phyloP scores from a whole-genome alignment of 2,888 invertebrate species.

The Monoplex corrugatus region DNA sequence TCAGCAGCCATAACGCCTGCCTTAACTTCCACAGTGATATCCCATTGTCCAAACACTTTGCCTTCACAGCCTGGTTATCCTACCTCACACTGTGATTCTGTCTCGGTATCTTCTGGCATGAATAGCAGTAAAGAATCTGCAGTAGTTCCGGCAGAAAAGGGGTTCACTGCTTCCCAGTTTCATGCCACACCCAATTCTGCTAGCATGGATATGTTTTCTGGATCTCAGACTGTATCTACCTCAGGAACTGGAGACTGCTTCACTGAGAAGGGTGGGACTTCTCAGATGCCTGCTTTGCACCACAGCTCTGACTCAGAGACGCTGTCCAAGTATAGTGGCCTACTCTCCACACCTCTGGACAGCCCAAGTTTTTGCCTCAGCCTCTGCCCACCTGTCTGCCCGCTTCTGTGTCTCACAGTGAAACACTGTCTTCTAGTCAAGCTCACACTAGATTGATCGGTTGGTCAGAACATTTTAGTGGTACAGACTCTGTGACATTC shows the following conservation, averaged over 20 bases:
- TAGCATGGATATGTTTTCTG: not conserved
- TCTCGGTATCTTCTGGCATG: not conserved
- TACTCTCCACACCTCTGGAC: no score
- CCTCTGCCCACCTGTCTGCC: no score
- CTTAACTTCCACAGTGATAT: not conserved
- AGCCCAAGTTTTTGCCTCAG: no score
- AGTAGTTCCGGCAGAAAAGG: not conserved
- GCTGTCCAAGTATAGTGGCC: not conserved
- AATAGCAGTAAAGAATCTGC: not conserved
- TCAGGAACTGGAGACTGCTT: not conserved
- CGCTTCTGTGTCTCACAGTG: no score
- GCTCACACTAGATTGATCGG: no score
- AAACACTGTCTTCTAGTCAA: no score
- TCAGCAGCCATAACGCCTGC: not conserved
- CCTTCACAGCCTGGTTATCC: not conserved
- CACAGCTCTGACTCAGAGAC: not conserved
- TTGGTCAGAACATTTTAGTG: no score
- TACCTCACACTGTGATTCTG: not conserved
- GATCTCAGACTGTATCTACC: not conserved
- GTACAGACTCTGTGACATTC: no score
- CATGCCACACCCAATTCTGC: not conserved
- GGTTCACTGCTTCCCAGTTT: not conserved
- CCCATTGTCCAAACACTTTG: not conserved
- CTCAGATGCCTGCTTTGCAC: not conserved
- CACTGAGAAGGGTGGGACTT: not conserved